A percentile compares a stretch with the other conserved stretches of the same genome.
Conservation (phyloP, 2,888 invertebrate species). For the Machimus rusticus region DNA sequence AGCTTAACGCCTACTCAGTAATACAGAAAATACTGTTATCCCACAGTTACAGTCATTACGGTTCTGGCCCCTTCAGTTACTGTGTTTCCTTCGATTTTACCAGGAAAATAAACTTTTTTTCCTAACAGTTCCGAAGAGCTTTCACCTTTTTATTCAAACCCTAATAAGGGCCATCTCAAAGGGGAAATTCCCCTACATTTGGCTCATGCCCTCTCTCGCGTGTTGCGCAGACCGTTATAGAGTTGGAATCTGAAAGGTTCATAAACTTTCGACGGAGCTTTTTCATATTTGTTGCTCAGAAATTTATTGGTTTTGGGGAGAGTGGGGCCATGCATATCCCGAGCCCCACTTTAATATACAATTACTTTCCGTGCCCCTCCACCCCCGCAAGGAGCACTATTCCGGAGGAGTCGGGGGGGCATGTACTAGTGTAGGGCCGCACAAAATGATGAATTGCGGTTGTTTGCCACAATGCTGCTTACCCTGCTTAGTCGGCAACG, state of each 20-base stretch:
- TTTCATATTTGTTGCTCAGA: constrained; percentile 26
- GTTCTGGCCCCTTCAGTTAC: neutral
- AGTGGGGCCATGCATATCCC: neutral
- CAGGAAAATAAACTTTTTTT: neutral
- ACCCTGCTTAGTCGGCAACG: constrained; percentile 9
- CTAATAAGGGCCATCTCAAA: neutral
- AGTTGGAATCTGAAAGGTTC: neutral
- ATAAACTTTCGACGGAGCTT: neutral
- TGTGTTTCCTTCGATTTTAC: neutral
- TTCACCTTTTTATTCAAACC: neutral
- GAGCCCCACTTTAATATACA: neutral
- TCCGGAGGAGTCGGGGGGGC: neutral
- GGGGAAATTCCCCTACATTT: neutral
- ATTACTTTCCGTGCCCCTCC: neutral
- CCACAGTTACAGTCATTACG: neutral
- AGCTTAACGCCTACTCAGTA: neutral
- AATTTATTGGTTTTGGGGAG: neutral
- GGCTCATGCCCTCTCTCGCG: neutral
- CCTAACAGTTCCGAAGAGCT: neutral
- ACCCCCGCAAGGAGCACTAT: neutral
- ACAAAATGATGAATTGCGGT: constrained; percentile 24
- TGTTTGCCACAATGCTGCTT: constrained; percentile 2
- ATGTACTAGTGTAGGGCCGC: neutral
- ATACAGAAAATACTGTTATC: neutral
- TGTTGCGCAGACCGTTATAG: neutral